Percentiles rank a stretch among this genome's conserved stretches.
These are phyloP conservation scores for Chiloscyllium punctatum DNA, from an alignment of 2,797 vertebrate genomes.

Conservation along the genomic window DNA sequence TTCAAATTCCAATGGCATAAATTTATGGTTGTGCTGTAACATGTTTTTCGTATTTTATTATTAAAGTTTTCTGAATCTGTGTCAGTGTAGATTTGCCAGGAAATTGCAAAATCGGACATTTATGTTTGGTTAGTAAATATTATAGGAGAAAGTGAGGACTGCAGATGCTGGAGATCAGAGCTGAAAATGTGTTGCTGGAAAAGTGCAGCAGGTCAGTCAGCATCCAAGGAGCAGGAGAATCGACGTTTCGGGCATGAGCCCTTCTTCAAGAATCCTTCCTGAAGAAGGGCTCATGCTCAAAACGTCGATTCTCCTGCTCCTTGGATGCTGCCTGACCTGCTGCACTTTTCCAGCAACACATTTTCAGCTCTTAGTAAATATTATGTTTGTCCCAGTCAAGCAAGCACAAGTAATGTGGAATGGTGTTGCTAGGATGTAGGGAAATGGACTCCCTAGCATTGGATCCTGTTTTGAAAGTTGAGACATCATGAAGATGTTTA, in stretches of 20 bases:
- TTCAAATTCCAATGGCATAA: neutral
- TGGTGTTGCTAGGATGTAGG: slow-evolving; percentile 1
- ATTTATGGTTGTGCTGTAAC: neutral
- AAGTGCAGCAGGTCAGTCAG: too few relatives aligned
- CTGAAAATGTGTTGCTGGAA: too few relatives aligned
- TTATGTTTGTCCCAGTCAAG: neutral
- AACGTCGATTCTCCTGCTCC: too few relatives aligned
- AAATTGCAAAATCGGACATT: neutral
- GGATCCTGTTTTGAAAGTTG: neutral
- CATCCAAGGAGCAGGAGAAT: too few relatives aligned
- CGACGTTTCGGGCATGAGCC: too few relatives aligned
- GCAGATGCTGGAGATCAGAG: too few relatives aligned
- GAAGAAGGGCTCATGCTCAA: too few relatives aligned
- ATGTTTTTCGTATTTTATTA: neutral
- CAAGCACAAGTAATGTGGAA: neutral
- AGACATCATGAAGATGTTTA: neutral
- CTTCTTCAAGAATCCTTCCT: too few relatives aligned
- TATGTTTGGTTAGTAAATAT: neutral
- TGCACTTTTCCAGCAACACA: too few relatives aligned
- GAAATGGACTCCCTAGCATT: neutral
- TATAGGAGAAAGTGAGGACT: too few relatives aligned
- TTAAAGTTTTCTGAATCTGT: neutral
- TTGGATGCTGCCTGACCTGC: too few relatives aligned
- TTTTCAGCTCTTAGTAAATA: neutral
- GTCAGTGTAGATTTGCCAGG: neutral